Evolutionary conservation across 2,113 vertebrate genomes (phyloP), one percentile per base, ranked within the genome.

Genomic region (Tupaia chinensis): DNA sequence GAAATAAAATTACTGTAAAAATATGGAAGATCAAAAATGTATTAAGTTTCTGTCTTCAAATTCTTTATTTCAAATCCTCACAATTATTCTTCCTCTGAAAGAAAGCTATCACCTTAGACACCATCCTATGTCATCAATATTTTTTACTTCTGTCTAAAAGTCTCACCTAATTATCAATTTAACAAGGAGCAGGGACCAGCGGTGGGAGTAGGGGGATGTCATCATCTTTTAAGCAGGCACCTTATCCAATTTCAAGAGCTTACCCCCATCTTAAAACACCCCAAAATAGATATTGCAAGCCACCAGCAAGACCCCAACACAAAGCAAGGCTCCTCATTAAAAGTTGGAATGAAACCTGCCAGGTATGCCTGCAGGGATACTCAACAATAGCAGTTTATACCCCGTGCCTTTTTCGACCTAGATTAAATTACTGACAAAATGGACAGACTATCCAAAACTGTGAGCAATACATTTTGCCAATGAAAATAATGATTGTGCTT

Each of bases 291-390:
- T 84, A 95, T 0, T 72, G 68, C 53, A 72, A 58, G 89, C 83
- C 89, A 78, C 91, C 84, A 96, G 32, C 84, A 74, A 91, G 95
- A 96, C 96, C 94, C 97, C 96, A 94, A 87, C 83, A 96, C 90
- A 95, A 96, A 98, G 97, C 94, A 87, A 94, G 93, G 19, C 69
- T 97, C 95, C 96, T 98, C 97, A 97, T 97, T 97, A 98, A 98
- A 97, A 97, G 78, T 29, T 87, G 91, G 97, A 87, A 76, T 22
- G 77, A 95, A 95, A 93, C 91, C 88, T 90, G 94, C 91, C 72
- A 83, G 95, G 69, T 82, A 96, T 34, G 91, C 89, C 97, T 91
- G 93, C 92, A 79, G 96, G 95, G 91, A 70, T 61, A 60, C 61
- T 70, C 73, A 34, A 96, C 94, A 96, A 95, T 85, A 73, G 95